Evolutionary conservation across 2,797 vertebrate genomes (phyloP), one percentile per base, ranked within the genome.

Genomic region (Lepilemur septentrionalis): DNA sequence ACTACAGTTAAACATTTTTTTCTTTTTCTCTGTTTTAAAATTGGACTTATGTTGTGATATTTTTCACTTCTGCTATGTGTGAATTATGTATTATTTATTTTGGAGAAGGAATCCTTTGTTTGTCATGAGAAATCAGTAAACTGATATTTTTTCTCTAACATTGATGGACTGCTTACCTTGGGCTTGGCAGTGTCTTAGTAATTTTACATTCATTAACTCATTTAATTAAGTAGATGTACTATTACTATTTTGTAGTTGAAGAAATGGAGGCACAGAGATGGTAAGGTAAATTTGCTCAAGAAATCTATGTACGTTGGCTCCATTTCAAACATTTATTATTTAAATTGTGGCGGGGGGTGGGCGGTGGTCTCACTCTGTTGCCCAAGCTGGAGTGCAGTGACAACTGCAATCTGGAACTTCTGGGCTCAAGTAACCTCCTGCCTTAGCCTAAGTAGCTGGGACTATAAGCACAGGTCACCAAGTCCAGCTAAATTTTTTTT

Each of bases 1-100:
- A 59, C 55, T 48, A 93, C 65, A 76, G 28, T 70, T 80, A 70
- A 82, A 85, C 32, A 43, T 30, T 81, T 94, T 85, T 46, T 76
- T 78, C 38, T 70, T 52, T 55, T 38, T 70, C 61, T 43, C 30
- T 94, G 1, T 72, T 83, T 70, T 78, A 57, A 89, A 90, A 91
- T 65, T 94, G n/a, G 14, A 43, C 80, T 85, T 89, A 67, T 85
- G 17, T 82, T 80, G 14, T 73, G 38, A 5, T 82, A 20, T n/a
- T 93, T 96, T 92, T 89, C n/a, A 82, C n/a, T 75, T 93, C 12
- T 69, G 48, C 50, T 63, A 3, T 57, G 3, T 63, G 25, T 55
- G 43, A 83, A 41, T 86, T 93, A 73, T 52, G 25, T 61, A 82
- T 88, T 94, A 38, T 70, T 90, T 93, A 83, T 80, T 93, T 96